Evolutionary conservation across 2,113 vertebrate genomes (phyloP).

Genomic region (Motacilla alba): DNA sequence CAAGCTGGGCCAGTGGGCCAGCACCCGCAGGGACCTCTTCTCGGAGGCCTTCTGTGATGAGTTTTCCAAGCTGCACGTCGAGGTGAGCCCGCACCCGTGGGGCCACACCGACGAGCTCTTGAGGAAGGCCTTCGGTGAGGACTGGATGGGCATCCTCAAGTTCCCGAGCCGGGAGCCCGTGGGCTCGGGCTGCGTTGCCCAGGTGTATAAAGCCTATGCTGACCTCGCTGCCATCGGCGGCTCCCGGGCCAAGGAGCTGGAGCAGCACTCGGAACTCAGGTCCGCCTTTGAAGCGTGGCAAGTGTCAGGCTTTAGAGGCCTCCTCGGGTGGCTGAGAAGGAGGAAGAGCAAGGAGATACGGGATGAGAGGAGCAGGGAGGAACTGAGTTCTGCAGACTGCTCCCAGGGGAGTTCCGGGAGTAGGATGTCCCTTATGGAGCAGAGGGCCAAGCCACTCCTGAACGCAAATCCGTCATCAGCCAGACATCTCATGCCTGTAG

Average conservation of each 20-base stretch:
- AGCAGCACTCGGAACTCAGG: slow-evolving; percentile 39
- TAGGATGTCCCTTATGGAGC: neutral
- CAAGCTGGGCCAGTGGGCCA: slow-evolving; percentile 95
- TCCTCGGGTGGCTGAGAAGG: slow-evolving; percentile 49
- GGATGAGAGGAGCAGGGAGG: slow-evolving; percentile 17
- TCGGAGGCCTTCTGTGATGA: slow-evolving; percentile 83
- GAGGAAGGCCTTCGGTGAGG: slow-evolving; percentile 82
- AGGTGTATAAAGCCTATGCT: slow-evolving; percentile 89
- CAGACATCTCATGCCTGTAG: slow-evolving; percentile 81
- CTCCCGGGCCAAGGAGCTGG: slow-evolving; percentile 52
- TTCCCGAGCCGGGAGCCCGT: slow-evolving; percentile 86
- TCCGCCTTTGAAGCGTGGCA: slow-evolving; percentile 79
- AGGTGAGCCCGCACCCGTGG: slow-evolving; percentile 87
- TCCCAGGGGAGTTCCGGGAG: neutral
- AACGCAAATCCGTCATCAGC: neutral
- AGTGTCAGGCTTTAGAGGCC: slow-evolving; percentile 66
- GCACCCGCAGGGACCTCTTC: slow-evolving; percentile 91
- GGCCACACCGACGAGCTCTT: slow-evolving; percentile 82
- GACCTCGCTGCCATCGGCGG: slow-evolving; percentile 71
- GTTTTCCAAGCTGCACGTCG: slow-evolving; percentile 87
- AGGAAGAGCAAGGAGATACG: slow-evolving; percentile 22
- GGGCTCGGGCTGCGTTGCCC: slow-evolving; percentile 91
- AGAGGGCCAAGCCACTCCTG: neutral
- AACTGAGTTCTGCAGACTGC: slow-evolving; percentile 1
- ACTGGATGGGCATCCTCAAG: slow-evolving; percentile 77